phyloP scores from a whole-genome alignment of 2,113 vertebrate genomes.

The Phylloscopus trochilus region DNA sequence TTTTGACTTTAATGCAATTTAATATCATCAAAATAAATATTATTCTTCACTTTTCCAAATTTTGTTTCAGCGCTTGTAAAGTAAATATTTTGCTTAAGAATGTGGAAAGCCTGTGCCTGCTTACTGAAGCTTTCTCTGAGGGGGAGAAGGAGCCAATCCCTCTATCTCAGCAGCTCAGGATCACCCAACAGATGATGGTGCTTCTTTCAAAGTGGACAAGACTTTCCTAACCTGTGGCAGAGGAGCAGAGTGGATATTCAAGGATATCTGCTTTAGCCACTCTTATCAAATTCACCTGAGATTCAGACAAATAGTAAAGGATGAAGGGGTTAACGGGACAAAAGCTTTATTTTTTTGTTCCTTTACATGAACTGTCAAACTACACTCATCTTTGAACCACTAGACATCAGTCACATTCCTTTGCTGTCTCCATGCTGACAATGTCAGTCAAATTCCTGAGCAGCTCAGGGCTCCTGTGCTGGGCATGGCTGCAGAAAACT shows the following conservation, averaged over 20 bases:
- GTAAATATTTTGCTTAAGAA: constrained; percentile 50
- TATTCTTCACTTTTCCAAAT: constrained; percentile 44
- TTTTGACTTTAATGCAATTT: constrained; percentile 37
- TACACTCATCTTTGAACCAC: background rate
- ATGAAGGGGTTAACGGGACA: background rate
- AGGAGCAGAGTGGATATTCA: background rate
- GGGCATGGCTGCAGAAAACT: rapidly evolving
- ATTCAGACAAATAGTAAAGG: background rate
- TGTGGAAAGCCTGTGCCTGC: constrained; percentile 1
- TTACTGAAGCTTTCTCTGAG: background rate
- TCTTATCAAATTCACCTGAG: background rate
- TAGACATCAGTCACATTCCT: background rate
- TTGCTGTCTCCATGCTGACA: background rate
- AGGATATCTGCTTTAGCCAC: background rate
- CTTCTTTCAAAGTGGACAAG: background rate
- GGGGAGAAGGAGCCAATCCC: background rate
- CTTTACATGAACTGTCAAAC: background rate
- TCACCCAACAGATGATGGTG: rapidly evolving
- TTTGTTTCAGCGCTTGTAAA: constrained; percentile 11
- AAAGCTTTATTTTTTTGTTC: background rate
- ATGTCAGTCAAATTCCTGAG: background rate
- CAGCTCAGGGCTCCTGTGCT: background rate
- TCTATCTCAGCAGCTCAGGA: background rate
- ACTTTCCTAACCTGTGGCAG: background rate
- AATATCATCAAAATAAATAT: constrained; percentile 54